Percentiles rank a stretch among this genome's conserved stretches.
phyloP scores from a whole-genome alignment of 2,888 invertebrate species.

The Acleris emargana region DNA sequence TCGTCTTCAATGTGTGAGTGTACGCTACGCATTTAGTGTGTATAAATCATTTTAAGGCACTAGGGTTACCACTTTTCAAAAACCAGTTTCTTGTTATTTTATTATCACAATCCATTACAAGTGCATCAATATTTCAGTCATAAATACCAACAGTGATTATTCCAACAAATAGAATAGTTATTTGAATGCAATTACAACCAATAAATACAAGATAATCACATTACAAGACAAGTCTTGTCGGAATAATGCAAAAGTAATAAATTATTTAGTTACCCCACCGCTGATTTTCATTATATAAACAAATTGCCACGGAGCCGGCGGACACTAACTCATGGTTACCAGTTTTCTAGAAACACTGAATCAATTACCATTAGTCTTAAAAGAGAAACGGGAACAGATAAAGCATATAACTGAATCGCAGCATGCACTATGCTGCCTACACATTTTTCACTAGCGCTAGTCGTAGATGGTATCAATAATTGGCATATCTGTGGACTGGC shows the following conservation, averaged over 20 bases:
- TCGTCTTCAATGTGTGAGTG: not conserved
- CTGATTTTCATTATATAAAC: constrained; percentile 35
- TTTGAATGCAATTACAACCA: not conserved
- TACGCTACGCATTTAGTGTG: not conserved
- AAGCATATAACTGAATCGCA: constrained; percentile 62
- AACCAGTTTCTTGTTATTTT: too few species aligned
- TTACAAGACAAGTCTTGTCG: constrained; percentile 26
- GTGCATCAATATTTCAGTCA: too few species aligned
- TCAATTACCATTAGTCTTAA: constrained; percentile 72
- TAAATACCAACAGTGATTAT: too few species aligned
- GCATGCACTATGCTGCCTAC: constrained; percentile 63
- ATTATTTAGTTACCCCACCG: constrained; percentile 6
- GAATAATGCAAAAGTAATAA: constrained; percentile 16
- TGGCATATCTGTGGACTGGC: constrained; percentile 78
- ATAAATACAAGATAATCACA: constrained; percentile 16
- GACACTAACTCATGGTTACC: constrained; percentile 28
- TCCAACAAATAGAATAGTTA: too few species aligned
- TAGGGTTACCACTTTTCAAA: not conserved
- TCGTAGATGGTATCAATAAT: constrained; percentile 77
- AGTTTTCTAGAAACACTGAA: constrained; percentile 59
- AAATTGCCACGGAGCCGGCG: constrained; percentile 17
- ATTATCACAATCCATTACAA: too few species aligned
- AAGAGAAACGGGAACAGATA: constrained; percentile 57
- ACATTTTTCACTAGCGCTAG: constrained; percentile 68
- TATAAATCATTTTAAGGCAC: not conserved